These are phyloP conservation scores for Nephrotoma guestfalica DNA, from an alignment of 2,888 invertebrate genomes.

Conservation along the genomic window DNA sequence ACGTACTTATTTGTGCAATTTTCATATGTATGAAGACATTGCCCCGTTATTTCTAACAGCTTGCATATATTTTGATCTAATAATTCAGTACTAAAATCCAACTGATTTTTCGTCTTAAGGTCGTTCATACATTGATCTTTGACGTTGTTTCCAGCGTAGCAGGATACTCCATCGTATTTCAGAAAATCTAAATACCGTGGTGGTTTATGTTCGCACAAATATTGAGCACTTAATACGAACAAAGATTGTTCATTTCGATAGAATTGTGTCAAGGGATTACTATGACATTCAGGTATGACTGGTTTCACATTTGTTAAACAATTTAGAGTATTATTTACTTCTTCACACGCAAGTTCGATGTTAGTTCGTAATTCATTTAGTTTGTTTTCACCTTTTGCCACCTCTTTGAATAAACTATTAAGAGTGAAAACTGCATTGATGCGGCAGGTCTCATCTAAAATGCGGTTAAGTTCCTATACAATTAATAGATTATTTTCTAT, in stretches of 20 bases:
- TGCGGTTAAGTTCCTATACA: not conserved
- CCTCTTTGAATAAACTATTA: not conserved
- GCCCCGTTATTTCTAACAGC: not conserved
- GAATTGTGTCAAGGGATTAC: not conserved
- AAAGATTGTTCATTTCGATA: not conserved
- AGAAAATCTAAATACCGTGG: not conserved
- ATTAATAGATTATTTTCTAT: not conserved
- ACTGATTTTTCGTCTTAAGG: not conserved
- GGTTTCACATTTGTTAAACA: not conserved
- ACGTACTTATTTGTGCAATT: not conserved
- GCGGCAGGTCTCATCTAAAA: not conserved
- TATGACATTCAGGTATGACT: not conserved
- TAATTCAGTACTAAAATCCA: not conserved
- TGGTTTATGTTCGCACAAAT: not conserved
- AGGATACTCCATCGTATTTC: not conserved
- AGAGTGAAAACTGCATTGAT: not conserved
- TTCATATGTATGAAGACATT: not conserved
- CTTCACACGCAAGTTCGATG: not conserved
- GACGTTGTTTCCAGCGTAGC: not conserved
- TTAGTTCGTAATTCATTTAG: not conserved
- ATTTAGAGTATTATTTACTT: not conserved
- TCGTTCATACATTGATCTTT: not conserved
- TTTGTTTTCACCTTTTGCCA: not conserved
- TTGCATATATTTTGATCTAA: not conserved
- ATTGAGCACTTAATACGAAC: not conserved